phyloP scores from a whole-genome alignment of 2,797 vertebrate species.

The Premnoplex brunnescens region DNA sequence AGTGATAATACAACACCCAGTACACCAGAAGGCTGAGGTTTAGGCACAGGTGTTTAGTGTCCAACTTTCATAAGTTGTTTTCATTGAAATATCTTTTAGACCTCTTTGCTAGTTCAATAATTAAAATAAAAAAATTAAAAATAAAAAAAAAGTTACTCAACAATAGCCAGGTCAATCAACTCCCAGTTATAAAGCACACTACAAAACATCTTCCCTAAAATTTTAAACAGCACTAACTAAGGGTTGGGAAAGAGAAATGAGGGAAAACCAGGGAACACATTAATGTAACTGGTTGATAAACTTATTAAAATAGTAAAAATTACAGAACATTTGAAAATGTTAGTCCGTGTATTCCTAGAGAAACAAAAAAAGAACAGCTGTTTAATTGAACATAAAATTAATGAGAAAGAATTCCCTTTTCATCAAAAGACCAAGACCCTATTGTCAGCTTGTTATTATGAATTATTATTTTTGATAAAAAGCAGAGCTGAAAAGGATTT shows the following conservation, averaged over 20 bases:
- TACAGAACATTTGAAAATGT: not conserved
- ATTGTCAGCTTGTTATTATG: not conserved
- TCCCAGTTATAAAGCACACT: not conserved
- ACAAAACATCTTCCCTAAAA: not conserved
- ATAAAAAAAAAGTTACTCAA: not conserved
- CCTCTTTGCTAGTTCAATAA: not conserved
- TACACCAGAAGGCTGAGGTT: not conserved
- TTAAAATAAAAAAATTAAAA: not conserved
- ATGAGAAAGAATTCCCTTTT: constrained; percentile 14
- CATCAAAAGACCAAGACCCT: not conserved
- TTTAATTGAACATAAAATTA: constrained; percentile 22
- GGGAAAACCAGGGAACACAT: not conserved
- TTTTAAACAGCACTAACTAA: not conserved
- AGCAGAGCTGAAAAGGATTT: not conserved
- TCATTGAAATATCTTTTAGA: not conserved
- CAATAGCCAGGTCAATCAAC: not conserved
- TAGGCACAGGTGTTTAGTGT: not conserved
- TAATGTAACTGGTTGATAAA: not conserved
- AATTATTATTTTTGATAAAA: constrained; percentile 8
- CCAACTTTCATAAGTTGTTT: not conserved
- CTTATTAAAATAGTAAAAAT: not conserved
- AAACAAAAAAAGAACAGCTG: not conserved
- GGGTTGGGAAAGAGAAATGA: not conserved
- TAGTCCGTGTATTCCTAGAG: not conserved
- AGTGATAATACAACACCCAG: not conserved